phyloP scores from a whole-genome alignment of 2,797 vertebrate genomes.

The Urosaurus nigricauda region DNA sequence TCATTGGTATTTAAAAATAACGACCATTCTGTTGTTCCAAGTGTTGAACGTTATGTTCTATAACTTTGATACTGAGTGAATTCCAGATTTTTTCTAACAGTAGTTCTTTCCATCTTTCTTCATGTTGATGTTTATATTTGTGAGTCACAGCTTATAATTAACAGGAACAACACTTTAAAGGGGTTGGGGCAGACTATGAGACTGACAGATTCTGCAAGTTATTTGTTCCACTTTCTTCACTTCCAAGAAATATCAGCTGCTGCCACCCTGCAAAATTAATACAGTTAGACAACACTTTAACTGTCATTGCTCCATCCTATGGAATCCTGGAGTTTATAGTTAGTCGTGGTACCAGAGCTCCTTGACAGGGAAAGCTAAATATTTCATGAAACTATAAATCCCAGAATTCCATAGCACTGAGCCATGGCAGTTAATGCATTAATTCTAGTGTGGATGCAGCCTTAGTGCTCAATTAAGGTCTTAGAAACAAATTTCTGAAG shows the following conservation, averaged over 20 bases:
- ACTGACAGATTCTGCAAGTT: background rate
- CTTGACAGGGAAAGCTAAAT: too few relatives aligned
- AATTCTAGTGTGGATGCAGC: background rate
- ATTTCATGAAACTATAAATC: too few relatives aligned
- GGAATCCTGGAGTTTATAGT: too few relatives aligned
- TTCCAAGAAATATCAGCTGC: background rate
- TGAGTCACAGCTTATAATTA: background rate
- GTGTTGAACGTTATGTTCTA: background rate
- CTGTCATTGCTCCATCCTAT: too few relatives aligned
- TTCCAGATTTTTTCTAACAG: background rate
- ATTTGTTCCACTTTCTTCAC: background rate
- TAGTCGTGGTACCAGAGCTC: too few relatives aligned
- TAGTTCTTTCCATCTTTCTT: background rate
- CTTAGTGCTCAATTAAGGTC: background rate
- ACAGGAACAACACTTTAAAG: conserved; percentile 10
- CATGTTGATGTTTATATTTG: conserved; percentile 7
- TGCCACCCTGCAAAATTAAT: too few relatives aligned
- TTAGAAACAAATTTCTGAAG: background rate
- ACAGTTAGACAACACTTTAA: too few relatives aligned
- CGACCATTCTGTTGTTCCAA: background rate
- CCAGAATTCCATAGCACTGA: too few relatives aligned
- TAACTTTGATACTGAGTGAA: background rate
- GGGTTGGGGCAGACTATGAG: background rate
- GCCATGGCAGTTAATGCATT: too few relatives aligned
- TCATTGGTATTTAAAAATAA: background rate